A percentile compares a stretch with the other conserved stretches of the same genome.
Evolutionary conservation across 2,113 vertebrate species (phyloP).

Genomic region (Campylomormyrus numenius): DNA sequence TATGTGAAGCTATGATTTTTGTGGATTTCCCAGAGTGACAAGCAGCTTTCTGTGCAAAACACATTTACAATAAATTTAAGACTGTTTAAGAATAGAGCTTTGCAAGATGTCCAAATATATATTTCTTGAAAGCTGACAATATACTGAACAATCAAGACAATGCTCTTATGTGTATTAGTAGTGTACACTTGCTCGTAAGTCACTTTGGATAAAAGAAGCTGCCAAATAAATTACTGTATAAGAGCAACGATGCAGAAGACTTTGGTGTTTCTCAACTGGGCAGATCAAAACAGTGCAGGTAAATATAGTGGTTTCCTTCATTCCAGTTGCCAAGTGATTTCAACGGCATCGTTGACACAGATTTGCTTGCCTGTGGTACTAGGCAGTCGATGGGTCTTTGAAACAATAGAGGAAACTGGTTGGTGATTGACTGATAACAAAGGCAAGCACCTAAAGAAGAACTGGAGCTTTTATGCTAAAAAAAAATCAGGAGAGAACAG

Average conservation of each 20-base stretch:
- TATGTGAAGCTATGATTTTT: conserved; percentile 21
- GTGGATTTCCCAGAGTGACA: conserved; percentile 25
- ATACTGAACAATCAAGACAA: background rate
- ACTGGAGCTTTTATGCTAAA: background rate
- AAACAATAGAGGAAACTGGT: conserved; percentile 8
- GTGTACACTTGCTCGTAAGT: background rate
- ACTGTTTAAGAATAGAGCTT: background rate
- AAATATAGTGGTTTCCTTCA: background rate
- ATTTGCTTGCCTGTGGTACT: background rate
- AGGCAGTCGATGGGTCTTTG: background rate
- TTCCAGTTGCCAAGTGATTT: background rate
- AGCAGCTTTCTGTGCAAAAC: conserved; percentile 22
- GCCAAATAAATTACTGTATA: background rate
- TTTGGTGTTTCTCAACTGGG: background rate
- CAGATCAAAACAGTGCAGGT: background rate
- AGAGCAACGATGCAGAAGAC: background rate
- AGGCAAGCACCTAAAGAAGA: background rate
- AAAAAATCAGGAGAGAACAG: background rate
- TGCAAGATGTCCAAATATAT: background rate
- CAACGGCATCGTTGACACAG: background rate
- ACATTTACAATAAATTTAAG: conserved; percentile 18
- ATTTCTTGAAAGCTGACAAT: background rate
- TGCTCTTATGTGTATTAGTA: background rate
- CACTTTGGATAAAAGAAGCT: conserved; percentile 5
- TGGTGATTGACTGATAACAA: background rate